Evolutionary conservation across 2,888 invertebrate genomes (phyloP), one percentile per base, ranked within the genome.

Genomic region (Meganola albula): DNA sequence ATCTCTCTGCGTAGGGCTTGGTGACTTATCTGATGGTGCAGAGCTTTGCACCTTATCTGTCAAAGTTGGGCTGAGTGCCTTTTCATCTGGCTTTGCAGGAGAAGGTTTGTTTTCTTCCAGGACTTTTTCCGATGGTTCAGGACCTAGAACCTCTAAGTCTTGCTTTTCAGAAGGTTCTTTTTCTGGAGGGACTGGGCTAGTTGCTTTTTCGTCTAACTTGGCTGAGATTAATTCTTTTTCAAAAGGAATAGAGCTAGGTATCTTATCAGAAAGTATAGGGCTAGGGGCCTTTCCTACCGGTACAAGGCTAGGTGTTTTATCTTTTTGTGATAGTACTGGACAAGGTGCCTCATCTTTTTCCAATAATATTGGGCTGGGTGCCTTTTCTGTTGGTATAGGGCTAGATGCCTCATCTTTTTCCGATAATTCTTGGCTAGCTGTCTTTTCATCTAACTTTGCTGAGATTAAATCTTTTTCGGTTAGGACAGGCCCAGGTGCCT

Each of bases 241-340:
- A 16, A 16, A 5, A 5, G 4, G 4, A 5, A 5, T 4, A 5
- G 16, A 6, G 6, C 16, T 16, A 16, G 16, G 16, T 16, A 16
- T 6, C 16, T 16, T 16, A 0, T 28, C 27, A 4, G 2, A 10
- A 3, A 26, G n/a, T 2, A 8, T 12, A 2, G 28, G 30, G 5
- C 33, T 37, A 0, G 33, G 21, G 0, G 5, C 5, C n/a, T 22
- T 39, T 8, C 27, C 40, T 1, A 38, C 31, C 4, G 9, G 9
- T n/a, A 10, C 11, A 10, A 25, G 34, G 10, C 36, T 40, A n/a
- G 34, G 24, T 0, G 2, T 23, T n/a, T 40, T 44, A 0, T 40
- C 41, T 0, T 27, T 27, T n/a, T n/a, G n/a, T n/a, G n/a, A n/a
- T n/a, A n/a, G n/a, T 0, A 27, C 8, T 1, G 12, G 10, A 11